Base-by-base conservation (phyloP, 2,113 vertebrate species). In the Verasper variegatus region DNA sequence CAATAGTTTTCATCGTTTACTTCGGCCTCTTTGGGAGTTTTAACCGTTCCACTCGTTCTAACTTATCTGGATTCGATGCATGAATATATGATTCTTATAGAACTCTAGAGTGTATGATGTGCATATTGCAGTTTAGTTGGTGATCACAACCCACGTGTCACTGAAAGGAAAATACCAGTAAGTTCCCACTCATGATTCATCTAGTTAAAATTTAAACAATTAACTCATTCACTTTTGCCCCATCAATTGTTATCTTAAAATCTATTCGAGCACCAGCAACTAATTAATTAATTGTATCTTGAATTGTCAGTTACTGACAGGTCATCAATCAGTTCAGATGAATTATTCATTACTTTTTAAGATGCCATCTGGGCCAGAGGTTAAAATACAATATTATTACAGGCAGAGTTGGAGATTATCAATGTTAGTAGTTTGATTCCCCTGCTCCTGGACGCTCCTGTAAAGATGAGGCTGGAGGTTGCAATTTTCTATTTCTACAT, bases 1-100 rank as follows among this genome's bases (percentile, higher is more conserved):
- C 66, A 21, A 18, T 27, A 31, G 47, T 68, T 74, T 68, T 54
- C 4, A 52, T 66, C n/a, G 23, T 27, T 74, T 65, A 42, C 40
- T 42, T 42, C 40, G 2, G 40, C 2, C 10, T 24, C 5, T 76
- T 55, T 66, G 26, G 11, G 14, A 49, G 49, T 2, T 35, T 0
- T 71, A 57, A 31, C 27, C 31, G 24, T 58, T 45, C 24, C 60
- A 13, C 42, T 35, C 18, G 14, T 51, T 78, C 17, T 9, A 63
- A 20, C 31, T 15, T 23, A 59, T 49, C 49, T 40, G 54, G 24
- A 71, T 55, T 14, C 5, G 1, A 61, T 49, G 10, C 13, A 71
- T 65, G 17, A 1, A 49, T 47, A 24, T 42, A 47, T 1, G 3
- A 31, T 40, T 64, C 31, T 24, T 31, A 71, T 56, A 37, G 9